Conservation (phyloP, 2,797 vertebrate genomes). For the Emydoidea blandingii region DNA sequence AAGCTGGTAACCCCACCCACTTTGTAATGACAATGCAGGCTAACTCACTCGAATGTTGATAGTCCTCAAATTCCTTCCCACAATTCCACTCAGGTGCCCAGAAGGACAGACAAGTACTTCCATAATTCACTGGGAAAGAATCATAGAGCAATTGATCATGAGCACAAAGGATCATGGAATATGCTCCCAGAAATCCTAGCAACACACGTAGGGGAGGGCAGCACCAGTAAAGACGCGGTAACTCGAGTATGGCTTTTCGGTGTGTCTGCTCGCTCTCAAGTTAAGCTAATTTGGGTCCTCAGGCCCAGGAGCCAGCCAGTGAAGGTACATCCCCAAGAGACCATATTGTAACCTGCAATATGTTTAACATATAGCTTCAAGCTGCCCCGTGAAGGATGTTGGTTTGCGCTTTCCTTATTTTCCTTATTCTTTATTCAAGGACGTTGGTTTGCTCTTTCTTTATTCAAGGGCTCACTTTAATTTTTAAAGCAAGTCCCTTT, state of each 20-base stretch:
- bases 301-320: not conserved
- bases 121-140: not conserved
- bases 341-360: not conserved
- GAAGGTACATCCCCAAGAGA: not conserved
- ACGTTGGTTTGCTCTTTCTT: not conserved
- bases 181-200: not conserved
- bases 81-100: not conserved
- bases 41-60: not conserved
- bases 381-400: not conserved
- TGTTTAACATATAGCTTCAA: not conserved
- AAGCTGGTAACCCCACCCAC: too few species aligned
- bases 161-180: not conserved
- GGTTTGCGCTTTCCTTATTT: not conserved
- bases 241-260: not conserved
- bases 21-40: too few species aligned
- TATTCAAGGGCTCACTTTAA: accelerated
- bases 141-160: not conserved
- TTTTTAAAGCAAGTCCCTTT: not conserved
- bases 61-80: not conserved
- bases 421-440: not conserved
- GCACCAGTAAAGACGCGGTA: not conserved
- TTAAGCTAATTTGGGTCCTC: not conserved
- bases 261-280: not conserved
- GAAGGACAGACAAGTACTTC: not conserved
- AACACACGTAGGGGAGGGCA: not conserved